Conservation (phyloP, 2,113 vertebrate genomes). For the Microtus pennsylvanicus region DNA sequence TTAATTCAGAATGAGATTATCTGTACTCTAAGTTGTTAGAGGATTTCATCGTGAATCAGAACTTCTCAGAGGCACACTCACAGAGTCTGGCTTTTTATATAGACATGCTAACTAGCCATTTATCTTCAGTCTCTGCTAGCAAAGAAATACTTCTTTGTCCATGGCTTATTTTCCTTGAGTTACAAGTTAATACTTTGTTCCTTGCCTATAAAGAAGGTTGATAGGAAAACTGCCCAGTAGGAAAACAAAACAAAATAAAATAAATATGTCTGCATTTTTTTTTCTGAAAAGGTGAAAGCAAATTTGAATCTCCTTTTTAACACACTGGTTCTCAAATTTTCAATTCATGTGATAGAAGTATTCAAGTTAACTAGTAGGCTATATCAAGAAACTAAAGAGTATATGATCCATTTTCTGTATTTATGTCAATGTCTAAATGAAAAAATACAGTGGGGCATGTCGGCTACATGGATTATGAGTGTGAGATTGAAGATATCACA, state of each 20-base stretch:
- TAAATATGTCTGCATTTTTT: background rate
- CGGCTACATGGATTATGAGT: background rate
- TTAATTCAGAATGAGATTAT: conserved; percentile 55
- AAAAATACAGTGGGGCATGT: background rate
- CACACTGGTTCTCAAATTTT: background rate
- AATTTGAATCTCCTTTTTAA: background rate
- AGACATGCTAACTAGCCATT: conserved; percentile 46
- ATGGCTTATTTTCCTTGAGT: background rate
- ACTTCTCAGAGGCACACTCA: conserved; percentile 24
- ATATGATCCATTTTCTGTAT: background rate
- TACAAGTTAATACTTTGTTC: conserved; percentile 25
- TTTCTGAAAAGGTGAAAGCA: conserved; percentile 18
- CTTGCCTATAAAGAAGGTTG: conserved; percentile 13
- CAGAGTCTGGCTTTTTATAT: background rate
- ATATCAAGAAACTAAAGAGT: background rate
- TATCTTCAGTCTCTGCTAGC: background rate
- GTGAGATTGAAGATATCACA: background rate
- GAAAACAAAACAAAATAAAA: background rate
- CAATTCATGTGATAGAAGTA: background rate
- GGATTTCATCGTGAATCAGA: conserved; percentile 40
- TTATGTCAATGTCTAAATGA: background rate
- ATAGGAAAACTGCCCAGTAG: conserved; percentile 6
- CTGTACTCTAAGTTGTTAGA: conserved; percentile 28
- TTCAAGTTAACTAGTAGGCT: conserved; percentile 11
- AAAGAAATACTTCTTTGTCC: background rate